phyloP scores from a whole-genome alignment of 1,140 invertebrate species.

The Bombus pascuorum region DNA sequence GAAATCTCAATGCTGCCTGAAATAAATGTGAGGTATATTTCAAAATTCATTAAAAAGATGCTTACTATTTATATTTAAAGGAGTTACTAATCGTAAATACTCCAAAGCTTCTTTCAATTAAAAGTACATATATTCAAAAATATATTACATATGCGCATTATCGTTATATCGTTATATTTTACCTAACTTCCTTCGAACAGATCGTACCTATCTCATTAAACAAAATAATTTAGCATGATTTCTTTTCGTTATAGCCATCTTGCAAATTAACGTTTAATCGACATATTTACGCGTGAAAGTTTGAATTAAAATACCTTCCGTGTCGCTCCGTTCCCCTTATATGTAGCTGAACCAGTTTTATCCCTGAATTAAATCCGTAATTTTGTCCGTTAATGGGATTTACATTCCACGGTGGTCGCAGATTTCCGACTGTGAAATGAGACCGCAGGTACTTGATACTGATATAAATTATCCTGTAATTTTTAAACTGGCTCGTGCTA shows the following conservation, averaged over 20 bases:
- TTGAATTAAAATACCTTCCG: constrained; percentile 25
- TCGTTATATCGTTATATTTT: not conserved
- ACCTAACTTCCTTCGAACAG: not conserved
- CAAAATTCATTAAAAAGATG: too few relatives aligned
- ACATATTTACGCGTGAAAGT: constrained; percentile 7
- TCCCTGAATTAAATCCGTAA: constrained; percentile 30
- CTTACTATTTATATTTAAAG: too few relatives aligned
- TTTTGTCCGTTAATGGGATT: constrained; percentile 42
- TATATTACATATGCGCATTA: not conserved
- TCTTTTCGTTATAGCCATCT: not conserved
- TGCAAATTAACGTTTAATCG: constrained; percentile 4
- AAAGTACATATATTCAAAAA: not conserved
- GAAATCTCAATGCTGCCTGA: too few relatives aligned
- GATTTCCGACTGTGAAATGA: constrained; percentile 15
- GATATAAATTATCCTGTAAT: constrained; percentile 28
- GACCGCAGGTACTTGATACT: constrained; percentile 17
- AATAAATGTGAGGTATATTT: too few relatives aligned
- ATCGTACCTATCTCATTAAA: not conserved
- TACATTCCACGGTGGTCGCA: not conserved
- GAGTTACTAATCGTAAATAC: too few relatives aligned
- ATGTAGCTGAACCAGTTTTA: not conserved
- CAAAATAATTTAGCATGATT: not conserved
- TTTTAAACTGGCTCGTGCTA: constrained; percentile 1
- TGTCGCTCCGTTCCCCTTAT: not conserved
- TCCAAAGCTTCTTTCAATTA: not conserved